phyloP scores from a whole-genome alignment of 2,113 vertebrate genomes.

The Pteronura brasiliensis region DNA sequence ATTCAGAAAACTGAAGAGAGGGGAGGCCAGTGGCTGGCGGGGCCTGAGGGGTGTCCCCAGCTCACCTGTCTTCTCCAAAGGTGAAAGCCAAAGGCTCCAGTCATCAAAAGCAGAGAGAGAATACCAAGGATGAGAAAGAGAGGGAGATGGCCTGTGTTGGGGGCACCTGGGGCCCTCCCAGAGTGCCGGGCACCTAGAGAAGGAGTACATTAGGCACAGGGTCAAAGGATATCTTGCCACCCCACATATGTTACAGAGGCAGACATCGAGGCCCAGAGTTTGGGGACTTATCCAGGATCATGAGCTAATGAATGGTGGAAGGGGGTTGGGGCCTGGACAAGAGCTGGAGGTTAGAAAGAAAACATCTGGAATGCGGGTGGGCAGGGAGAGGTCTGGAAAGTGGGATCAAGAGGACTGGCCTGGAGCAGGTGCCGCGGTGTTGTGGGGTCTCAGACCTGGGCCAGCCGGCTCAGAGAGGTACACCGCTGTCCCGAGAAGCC shows the following conservation, averaged over 20 bases:
- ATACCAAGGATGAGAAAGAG: constrained; percentile 66
- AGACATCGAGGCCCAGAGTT: neutral
- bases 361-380: neutral
- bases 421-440: neutral
- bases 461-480: neutral
- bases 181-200: constrained; percentile 76
- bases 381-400: neutral
- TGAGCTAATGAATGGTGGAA: neutral
- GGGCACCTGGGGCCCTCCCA: neutral
- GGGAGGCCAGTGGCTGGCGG: neutral
- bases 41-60: rapidly evolving
- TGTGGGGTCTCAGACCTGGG: constrained; percentile 52
- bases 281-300: neutral
- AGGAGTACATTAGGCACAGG: constrained; percentile 26
- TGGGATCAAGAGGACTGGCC: neutral
- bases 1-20: neutral
- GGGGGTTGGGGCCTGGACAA: neutral
- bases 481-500: constrained; percentile 32
- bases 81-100: constrained; percentile 40
- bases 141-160: constrained; percentile 53
- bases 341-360: neutral
- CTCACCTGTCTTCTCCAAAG: constrained; percentile 64
- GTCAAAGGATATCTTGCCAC: neutral
- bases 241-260: neutral
- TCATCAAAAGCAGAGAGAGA: constrained; percentile 63